Conservation (phyloP, 1,140 invertebrate species). For the Drosophila punjabiensis region DNA sequence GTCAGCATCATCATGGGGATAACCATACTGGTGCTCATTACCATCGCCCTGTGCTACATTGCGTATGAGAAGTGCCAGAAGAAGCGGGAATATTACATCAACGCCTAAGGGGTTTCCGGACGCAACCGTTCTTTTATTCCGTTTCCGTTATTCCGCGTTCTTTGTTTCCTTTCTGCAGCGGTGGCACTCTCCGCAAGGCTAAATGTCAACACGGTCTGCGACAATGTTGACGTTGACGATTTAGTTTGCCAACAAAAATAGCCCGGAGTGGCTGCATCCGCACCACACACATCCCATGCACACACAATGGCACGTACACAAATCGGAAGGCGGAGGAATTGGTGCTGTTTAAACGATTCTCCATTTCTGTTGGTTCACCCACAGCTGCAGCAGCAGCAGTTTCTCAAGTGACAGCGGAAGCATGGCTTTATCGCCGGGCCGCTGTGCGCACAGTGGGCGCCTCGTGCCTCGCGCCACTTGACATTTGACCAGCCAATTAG, state of each 20-base stretch:
- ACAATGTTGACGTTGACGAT: slow-evolving; percentile 80
- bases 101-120: slow-evolving; percentile 69
- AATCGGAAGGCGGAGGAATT: slow-evolving; percentile 48
- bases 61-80: slow-evolving; percentile 91
- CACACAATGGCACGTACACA: slow-evolving; percentile 36
- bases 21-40: slow-evolving; percentile 91
- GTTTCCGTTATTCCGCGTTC: slow-evolving; percentile 2
- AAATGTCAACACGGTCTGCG: slow-evolving; percentile 71
- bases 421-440: slow-evolving; percentile 22
- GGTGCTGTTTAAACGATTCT: slow-evolving; percentile 59
- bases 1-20: slow-evolving; percentile 94
- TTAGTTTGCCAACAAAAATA: slow-evolving; percentile 67
- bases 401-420: slow-evolving; percentile 34
- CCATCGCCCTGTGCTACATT: slow-evolving; percentile 92
- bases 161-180: slow-evolving; percentile 29
- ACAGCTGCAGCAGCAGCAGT: slow-evolving; percentile 24
- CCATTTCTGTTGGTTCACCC: slow-evolving; percentile 51
- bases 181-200: slow-evolving; percentile 49
- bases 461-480: slow-evolving; percentile 15
- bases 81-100: slow-evolving; percentile 85
- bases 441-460: slow-evolving; percentile 45
- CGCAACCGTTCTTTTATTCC: slow-evolving; percentile 1
- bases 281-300: slow-evolving; percentile 5
- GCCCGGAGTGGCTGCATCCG: slow-evolving; percentile 25
- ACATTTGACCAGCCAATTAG: slow-evolving; percentile 47